Base-by-base conservation (phyloP, 2,888 invertebrate genomes). In the Portevinia maculata region DNA sequence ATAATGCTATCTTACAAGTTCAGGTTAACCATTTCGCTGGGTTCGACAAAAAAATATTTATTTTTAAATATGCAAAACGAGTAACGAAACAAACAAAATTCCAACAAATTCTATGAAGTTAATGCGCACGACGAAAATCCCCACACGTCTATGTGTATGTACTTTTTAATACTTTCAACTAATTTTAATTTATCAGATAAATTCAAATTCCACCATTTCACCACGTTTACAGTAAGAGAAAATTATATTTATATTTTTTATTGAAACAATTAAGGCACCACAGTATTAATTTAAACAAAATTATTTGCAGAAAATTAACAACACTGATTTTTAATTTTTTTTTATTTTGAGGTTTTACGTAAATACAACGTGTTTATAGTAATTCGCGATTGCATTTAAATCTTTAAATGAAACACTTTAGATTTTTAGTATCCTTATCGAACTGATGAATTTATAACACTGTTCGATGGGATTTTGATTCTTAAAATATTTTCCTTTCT, bases 111-210 rank as follows among this genome's bases (percentile, higher is more conserved):
- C 44, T 21, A 9, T 48, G 11, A 64, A 73, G 30, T 55, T 62
- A 76, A 70, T 70, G 70, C 76, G 78, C 71, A 71, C 55, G 34
- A 60, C 24, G 30, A 76, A 76, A 73, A 64, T 57, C 21, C 50
- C 53, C 50, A 57, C 50, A 48, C 41, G 21, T 39, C 50, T 41
- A 32, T 46, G 21, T 64, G 15, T 55, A 11, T 65, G 11, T 57
- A 13, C 30, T 9, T 52, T 9, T 34, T 30, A 17, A 34, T 44
- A 30, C 37, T 73, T 64, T 34, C 28, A 53, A 46, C 19, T 55
- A 55, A 46, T 62, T 70, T 48, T 44, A 46, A 21, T 57, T 50
- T 44, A 32, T 67, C 52, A 67, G 44, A 59, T 67, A 37, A 59
- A 44, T 34, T 37, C 37, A 8, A 28, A 32, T 19, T 46, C 48